These are phyloP conservation scores for Labia minor DNA, from an alignment of 2,888 invertebrate genomes.

Conservation along the genomic window DNA sequence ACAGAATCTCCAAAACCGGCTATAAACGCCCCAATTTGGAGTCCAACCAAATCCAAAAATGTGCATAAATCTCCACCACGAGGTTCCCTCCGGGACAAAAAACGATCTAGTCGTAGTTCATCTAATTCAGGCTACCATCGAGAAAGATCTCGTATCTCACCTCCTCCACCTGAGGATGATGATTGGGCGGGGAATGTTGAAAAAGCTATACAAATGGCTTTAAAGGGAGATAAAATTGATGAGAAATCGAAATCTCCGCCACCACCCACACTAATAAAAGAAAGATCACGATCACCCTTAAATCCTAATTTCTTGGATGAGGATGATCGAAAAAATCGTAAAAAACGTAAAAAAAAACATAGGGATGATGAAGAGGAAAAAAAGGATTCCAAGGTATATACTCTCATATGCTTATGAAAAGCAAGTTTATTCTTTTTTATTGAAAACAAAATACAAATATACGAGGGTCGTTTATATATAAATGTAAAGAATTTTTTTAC, in stretches of 20 bases:
- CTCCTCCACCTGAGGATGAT: constrained; percentile 37
- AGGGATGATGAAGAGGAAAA: constrained; percentile 40
- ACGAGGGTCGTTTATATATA: too few species aligned
- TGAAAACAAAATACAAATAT: too few species aligned
- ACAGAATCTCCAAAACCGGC: constrained; percentile 8
- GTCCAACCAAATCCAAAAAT: neutral
- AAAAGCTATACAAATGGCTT: constrained; percentile 62
- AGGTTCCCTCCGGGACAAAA: neutral
- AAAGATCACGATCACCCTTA: neutral
- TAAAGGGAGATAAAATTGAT: constrained; percentile 51
- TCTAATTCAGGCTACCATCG: neutral
- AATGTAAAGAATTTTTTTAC: too few species aligned
- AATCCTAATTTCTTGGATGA: neutral
- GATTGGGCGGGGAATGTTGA: constrained; percentile 72
- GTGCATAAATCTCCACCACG: neutral
- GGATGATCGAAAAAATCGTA: constrained; percentile 41
- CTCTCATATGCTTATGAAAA: too few species aligned
- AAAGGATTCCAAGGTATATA: constrained; percentile 25
- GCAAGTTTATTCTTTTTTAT: too few species aligned
- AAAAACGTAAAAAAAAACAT: constrained; percentile 22
- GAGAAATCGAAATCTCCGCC: constrained; percentile 42
- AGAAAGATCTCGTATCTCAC: neutral
- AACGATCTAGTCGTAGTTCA: neutral
- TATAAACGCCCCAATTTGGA: neutral
- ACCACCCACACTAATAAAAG: neutral